A percentile compares a stretch with the other conserved stretches of the same genome.
phyloP scores from a whole-genome alignment of 2,888 invertebrate species.

The Leucophora obtusa region DNA sequence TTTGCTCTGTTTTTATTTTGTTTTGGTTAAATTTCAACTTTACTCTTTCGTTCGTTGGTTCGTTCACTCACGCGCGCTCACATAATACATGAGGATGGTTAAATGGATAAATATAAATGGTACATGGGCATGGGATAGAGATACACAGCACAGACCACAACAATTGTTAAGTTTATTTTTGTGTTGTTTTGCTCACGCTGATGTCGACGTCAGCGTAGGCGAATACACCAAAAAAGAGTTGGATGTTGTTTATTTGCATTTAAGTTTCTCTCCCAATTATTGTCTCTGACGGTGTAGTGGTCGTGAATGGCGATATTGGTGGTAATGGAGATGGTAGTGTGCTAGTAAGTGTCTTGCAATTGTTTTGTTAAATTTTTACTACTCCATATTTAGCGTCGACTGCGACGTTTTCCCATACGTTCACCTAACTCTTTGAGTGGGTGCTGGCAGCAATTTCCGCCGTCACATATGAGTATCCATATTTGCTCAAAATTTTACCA shows the following conservation, averaged over 20 bases:
- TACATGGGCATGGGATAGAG: slow-evolving; percentile 51
- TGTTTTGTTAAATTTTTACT: slow-evolving; percentile 67
- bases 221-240: slow-evolving; percentile 50
- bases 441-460: slow-evolving; percentile 57
- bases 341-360: slow-evolving; percentile 67
- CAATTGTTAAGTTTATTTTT: slow-evolving; percentile 15
- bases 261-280: slow-evolving; percentile 45
- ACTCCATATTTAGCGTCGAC: slow-evolving; percentile 67
- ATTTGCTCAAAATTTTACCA: neutral
- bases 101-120: slow-evolving; percentile 34
- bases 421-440: slow-evolving; percentile 41
- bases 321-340: slow-evolving; percentile 59
- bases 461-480: slow-evolving; percentile 41
- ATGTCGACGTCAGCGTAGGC: slow-evolving; percentile 46
- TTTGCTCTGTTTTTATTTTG: slow-evolving; percentile 38
- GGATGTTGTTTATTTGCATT: slow-evolving; percentile 37
- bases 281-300: slow-evolving; percentile 16
- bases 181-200: slow-evolving; percentile 4
- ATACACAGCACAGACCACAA: slow-evolving; percentile 31
- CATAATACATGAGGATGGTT: slow-evolving; percentile 43
- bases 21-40: slow-evolving; percentile 49
- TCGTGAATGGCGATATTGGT: slow-evolving; percentile 35
- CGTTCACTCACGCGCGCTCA: slow-evolving; percentile 63
- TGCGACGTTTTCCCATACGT: slow-evolving; percentile 46
- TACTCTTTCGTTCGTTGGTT: slow-evolving; percentile 54